Evolutionary conservation across 2,113 vertebrate genomes (phyloP), one percentile per base, ranked within the genome.

Genomic region (Pagrus major): DNA sequence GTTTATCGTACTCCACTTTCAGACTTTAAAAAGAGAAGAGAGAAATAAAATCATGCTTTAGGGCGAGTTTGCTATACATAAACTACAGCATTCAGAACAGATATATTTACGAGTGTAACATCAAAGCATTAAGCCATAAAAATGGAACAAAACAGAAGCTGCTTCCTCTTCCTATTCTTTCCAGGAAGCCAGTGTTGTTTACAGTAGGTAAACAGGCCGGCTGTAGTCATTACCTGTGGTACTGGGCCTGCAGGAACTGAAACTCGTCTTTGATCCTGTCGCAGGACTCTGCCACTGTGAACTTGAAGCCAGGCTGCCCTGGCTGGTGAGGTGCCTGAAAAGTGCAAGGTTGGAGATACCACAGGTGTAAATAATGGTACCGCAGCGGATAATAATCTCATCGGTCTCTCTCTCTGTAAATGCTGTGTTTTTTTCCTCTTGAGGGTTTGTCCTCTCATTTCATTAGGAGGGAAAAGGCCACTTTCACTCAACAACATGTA

Each of bases 251-350:
- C 83, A 98, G 93, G 81, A 98, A 97, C 96, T 98, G 97, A 93
- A 98, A 97, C 86, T 98, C 97, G 79, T 98, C 97, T 95, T 98
- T 98, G 93, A 98, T 97, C 92, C 97, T 84, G 88, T 98, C 97
- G 33, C 97, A 98, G 49, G 97, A 98, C 85, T 98, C 97, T 3
- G 97, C 97, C 82, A 98, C 97, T 0, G 97, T 98, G 94, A 98
- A 98, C 94, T 98, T 98, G 93, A 98, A 97, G 60, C 97, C 96
- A 47, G 97, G 97, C 92, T 98, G 97, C 42, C 96, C 97, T 72
- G 97, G 97, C 81, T 97, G 97, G 91, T 97, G 97, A 86, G 97
- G 97, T 86, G 97, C 97, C 97, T 97, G 84, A 33, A 71, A 78
- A 78, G 64, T 60, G 74, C 47, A 65, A 71, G 27, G 37, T 54